Evolutionary conservation across 1,140 invertebrate genomes (phyloP).

Genomic region (Nymphalis io): DNA sequence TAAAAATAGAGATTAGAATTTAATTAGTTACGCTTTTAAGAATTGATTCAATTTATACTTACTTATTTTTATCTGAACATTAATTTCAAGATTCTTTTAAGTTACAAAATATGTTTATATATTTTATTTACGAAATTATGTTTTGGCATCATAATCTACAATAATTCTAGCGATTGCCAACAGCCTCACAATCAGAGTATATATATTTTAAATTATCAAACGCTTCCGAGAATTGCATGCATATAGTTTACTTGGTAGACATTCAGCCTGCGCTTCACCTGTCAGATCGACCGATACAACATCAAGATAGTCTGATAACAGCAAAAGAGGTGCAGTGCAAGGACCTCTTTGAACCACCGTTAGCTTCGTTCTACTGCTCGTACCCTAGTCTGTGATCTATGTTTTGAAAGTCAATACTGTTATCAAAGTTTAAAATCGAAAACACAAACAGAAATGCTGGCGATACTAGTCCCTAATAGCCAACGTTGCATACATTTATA

Average conservation of each 20-base stretch:
- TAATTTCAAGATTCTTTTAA: too few species aligned
- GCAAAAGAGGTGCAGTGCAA: conserved; percentile 50
- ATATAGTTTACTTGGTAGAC: conserved; percentile 47
- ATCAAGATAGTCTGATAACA: conserved; percentile 51
- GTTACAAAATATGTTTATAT: too few species aligned
- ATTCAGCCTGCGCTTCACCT: conserved; percentile 51
- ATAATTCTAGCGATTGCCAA: neutral
- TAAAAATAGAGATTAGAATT: neutral
- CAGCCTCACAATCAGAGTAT: conserved; percentile 22
- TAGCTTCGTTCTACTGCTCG: conserved; percentile 32
- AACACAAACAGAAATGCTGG: neutral
- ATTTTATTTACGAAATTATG: too few species aligned
- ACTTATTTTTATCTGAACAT: too few species aligned
- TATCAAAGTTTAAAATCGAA: conserved; percentile 11
- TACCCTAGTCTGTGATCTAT: conserved; percentile 19
- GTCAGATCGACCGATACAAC: conserved; percentile 54
- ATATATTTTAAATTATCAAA: conserved; percentile 32
- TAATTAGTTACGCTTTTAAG: neutral
- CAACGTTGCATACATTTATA: neutral
- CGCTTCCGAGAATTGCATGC: conserved; percentile 37
- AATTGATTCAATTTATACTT: too few species aligned
- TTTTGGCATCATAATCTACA: neutral
- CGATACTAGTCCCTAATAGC: too few species aligned
- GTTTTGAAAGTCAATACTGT: conserved; percentile 18
- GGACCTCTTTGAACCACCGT: conserved; percentile 54